Evolutionary conservation across 2,797 vertebrate genomes (phyloP), one percentile per base, ranked within the genome.

Genomic region (Manis pentadactyla): DNA sequence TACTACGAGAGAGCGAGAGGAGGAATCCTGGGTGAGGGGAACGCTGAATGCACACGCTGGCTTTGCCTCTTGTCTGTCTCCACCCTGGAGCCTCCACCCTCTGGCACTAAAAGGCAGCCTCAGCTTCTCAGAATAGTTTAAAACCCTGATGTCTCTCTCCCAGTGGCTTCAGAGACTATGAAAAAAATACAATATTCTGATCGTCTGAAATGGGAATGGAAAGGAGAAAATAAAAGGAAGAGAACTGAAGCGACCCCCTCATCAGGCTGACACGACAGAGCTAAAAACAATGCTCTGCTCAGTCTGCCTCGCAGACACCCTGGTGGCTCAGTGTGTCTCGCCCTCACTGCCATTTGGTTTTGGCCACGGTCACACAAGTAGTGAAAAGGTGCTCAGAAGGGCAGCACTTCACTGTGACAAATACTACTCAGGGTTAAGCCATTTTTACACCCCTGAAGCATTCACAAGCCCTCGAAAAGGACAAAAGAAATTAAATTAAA

Each of bases 401-500:
- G 69, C 2, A 57, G 55, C 34, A 66, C 17, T 91, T 77, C 55
- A 68, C 34, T 90, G 88, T 82, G 63, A 94, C 34, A 95, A 86
- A 91, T 51, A 61, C 83, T 27, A 83, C 68, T 74, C 77, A 79
- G 19, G 5, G n/a, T 57, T 97, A 95, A 75, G 27, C 39, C 34
- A 95, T 71, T 49, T 66, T 59, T 78, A n/a, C 4, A 90, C 17
- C 42, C 34, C 37, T 49, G 55, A 94, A 88, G 34, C 29, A 82
- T 85, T 90, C 74, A 93, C 5, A 42, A 49, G 55, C 8, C 59
- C 55, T 95, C 46, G 81, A 82, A 95, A 95, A 94, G 42, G 39
- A 93, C 42, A 93, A 74, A 85, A 34, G 3, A 75, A 93, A 93
- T 93, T 85, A 93, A 82, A 89, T 93, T 88, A 63, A 95, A 93